Evolutionary conservation across 2,888 invertebrate genomes (phyloP).

Genomic region (Drosophila robusta): DNA sequence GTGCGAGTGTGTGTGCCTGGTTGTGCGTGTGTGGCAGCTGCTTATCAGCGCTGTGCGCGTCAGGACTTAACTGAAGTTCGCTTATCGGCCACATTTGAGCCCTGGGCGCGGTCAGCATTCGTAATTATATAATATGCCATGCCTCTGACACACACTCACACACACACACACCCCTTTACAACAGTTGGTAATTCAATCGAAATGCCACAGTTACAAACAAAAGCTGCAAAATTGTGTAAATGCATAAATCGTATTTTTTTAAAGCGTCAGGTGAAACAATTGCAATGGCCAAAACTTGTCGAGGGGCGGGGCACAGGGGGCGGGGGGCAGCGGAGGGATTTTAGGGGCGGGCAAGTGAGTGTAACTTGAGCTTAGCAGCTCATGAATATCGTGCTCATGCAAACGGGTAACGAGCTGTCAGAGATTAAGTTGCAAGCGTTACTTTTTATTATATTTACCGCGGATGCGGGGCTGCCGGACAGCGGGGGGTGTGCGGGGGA

Average conservation of each 20-base stretch:
- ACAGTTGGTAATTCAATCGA: constrained; percentile 73
- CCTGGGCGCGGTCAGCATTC: constrained; percentile 66
- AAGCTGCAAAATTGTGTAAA: constrained; percentile 53
- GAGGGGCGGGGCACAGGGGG: neutral
- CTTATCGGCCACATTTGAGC: constrained; percentile 75
- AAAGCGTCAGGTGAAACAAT: constrained; percentile 67
- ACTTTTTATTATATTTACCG: constrained; percentile 80
- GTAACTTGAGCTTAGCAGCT: constrained; percentile 82
- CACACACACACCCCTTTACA: neutral
- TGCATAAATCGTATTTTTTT: constrained; percentile 57
- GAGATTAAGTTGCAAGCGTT: constrained; percentile 82
- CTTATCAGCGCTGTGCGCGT: constrained; percentile 66
- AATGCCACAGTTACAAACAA: constrained; percentile 68
- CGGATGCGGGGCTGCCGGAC: constrained; percentile 11
- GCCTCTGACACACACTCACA: neutral
- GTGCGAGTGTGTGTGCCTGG: constrained; percentile 22
- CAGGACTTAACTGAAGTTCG: constrained; percentile 72
- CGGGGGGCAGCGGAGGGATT: constrained; percentile 1
- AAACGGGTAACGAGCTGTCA: constrained; percentile 81
- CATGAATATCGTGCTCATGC: constrained; percentile 82
- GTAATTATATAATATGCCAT: constrained; percentile 74
- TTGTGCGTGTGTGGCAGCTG: constrained; percentile 57
- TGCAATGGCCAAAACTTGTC: constrained; percentile 15
- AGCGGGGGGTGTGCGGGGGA: constrained; percentile 4
- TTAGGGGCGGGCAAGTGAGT: constrained; percentile 55